These are phyloP conservation scores for Platichthys stellatus DNA, from an alignment of 2,113 vertebrate genomes.

Conservation along the genomic window DNA sequence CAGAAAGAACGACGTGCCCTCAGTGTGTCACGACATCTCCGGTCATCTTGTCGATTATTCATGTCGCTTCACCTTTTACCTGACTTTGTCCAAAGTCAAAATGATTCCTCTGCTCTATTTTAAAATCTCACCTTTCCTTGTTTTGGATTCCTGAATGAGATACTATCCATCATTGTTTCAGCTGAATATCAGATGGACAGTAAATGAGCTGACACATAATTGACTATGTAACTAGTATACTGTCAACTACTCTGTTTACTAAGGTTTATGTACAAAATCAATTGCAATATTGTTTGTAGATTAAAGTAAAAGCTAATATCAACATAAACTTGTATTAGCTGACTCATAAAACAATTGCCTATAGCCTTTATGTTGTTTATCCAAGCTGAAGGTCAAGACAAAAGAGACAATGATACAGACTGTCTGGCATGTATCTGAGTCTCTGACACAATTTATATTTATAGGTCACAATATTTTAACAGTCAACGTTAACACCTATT, in stretches of 20 bases:
- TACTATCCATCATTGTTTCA: background rate
- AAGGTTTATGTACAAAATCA: background rate
- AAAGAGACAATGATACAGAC: background rate
- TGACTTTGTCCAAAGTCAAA: background rate
- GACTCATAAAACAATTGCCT: background rate
- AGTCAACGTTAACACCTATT: background rate
- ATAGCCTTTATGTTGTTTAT: background rate
- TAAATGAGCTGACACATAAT: background rate
- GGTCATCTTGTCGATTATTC: slow-evolving; percentile 40
- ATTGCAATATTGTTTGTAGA: background rate
- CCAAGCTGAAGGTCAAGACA: background rate
- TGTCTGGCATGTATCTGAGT: background rate
- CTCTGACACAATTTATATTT: background rate
- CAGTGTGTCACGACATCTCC: slow-evolving; percentile 22
- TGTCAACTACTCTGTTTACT: background rate
- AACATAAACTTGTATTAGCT: background rate
- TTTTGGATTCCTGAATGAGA: background rate
- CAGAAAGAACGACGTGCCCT: slow-evolving; percentile 65
- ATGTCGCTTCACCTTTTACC: background rate
- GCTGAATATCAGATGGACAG: background rate
- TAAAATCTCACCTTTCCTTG: background rate
- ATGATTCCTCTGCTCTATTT: background rate
- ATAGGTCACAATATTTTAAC: background rate
- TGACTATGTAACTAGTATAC: background rate
- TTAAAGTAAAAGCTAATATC: background rate